Evolutionary conservation across 2,797 vertebrate species (phyloP), one percentile per base, ranked within the genome.

Genomic region (Eidolon dupreanum): DNA sequence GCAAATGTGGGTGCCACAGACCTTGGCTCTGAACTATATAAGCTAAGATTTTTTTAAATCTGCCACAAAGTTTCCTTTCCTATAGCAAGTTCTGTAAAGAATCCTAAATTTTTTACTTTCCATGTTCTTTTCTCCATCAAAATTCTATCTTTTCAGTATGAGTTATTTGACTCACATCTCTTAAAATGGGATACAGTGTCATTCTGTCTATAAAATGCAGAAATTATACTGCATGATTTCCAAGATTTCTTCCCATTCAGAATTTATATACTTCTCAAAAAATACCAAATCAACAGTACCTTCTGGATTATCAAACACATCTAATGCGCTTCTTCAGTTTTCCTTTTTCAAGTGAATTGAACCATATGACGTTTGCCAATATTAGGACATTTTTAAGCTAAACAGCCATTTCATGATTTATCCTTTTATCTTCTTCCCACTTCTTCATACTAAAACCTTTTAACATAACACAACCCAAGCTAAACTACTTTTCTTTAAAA

Each of bases 401-500:
- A 82, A 66, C 10, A 71, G n/a, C 24, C 65, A 82, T 65, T 65
- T 89, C 84, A 55, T 2, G 12, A 61, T 41, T 55, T 70, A 55
- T 41, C 38, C 71, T 59, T 84, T 53, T 81, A 92, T 53, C 38
- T 55, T 36, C 7, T 28, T 84, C 10, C 51, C 77, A 82, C 16
- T 93, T 78, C 70, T 93, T 82, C 90, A 38, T 31, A 90, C 33
- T 46, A 90, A 24, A 86, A 73, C 11, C 20, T 82, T 57, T 57
- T 36, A 88, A 41, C 28, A 17, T 66, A 82, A 74, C n/a, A 82
- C 31, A 91, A 70, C 43, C n/a, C 49, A 93, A 89, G 20, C 22
- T 93, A 93, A 82, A 68, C 55, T 71, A 41, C 55, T 96, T 77
- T 59, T 61, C 55, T 73, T 71, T n/a, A 91, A 66, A 90, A 90